These are phyloP conservation scores for Schizaphis graminum DNA, from an alignment of 2,888 invertebrate genomes.

Conservation along the genomic window DNA sequence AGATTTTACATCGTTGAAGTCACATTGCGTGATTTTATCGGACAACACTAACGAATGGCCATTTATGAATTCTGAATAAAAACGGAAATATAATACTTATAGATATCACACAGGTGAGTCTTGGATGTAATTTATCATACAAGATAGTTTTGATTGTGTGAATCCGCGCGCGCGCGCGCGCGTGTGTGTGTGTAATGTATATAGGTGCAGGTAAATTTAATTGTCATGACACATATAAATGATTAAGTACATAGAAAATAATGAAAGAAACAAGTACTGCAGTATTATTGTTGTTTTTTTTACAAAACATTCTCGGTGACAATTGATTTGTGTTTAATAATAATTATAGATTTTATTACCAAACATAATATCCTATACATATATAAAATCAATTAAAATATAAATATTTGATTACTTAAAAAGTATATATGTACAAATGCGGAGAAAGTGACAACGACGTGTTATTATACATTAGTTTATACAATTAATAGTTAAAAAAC, in stretches of 20 bases:
- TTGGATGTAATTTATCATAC: neutral
- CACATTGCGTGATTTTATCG: neutral
- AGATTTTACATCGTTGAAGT: neutral
- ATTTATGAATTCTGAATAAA: neutral
- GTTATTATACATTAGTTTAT: neutral
- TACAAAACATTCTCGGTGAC: neutral
- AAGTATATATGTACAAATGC: neutral
- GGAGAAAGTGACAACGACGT: neutral
- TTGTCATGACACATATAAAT: neutral
- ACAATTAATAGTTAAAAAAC: neutral
- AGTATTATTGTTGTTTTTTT: neutral
- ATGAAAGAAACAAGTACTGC: neutral
- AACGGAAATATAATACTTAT: neutral
- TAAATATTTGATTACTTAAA: neutral
- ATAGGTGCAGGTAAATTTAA: neutral
- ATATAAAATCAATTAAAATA: neutral
- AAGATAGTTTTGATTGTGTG: neutral
- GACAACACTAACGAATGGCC: neutral
- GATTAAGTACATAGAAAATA: neutral
- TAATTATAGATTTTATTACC: neutral
- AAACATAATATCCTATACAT: neutral
- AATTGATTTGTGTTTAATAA: neutral
- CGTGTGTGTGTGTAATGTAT: neutral
- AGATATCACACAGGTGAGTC: neutral
- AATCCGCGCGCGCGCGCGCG: neutral